These are phyloP conservation scores for Xylophagus ater DNA, from an alignment of 2,888 invertebrate species.

Conservation along the genomic window DNA sequence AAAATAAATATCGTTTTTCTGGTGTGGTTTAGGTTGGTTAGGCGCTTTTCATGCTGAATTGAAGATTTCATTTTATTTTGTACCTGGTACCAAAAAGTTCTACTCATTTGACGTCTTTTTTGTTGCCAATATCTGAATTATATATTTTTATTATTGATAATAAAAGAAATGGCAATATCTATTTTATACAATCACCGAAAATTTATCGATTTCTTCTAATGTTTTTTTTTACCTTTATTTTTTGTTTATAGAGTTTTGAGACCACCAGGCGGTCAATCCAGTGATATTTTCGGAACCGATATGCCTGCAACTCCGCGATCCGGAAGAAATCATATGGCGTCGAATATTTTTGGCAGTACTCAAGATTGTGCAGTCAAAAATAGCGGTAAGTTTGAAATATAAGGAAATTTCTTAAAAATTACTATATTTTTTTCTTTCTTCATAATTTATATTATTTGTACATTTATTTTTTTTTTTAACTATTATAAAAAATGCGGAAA, in stretches of 20 bases:
- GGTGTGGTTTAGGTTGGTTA: too few species aligned
- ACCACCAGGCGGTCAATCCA: constrained; percentile 52
- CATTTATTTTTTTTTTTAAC: constrained; percentile 12
- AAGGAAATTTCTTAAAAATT: constrained; percentile 12
- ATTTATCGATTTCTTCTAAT: not conserved
- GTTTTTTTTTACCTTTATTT: constrained; percentile 15
- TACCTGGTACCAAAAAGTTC: not conserved
- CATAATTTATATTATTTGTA: not conserved
- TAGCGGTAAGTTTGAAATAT: constrained; percentile 28
- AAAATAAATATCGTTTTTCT: too few species aligned
- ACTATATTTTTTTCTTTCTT: constrained; percentile 15
- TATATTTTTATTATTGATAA: constrained; percentile 7
- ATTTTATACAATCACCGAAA: too few species aligned
- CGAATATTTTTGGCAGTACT: constrained; percentile 38
- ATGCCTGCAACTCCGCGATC: constrained; percentile 33
- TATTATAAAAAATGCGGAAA: constrained; percentile 6
- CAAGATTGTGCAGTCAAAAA: constrained; percentile 32
- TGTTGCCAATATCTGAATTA: constrained; percentile 2
- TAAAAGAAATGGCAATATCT: too few species aligned
- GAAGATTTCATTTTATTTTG: constrained; percentile 1
- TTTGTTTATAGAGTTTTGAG: constrained; percentile 46
- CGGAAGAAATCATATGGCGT: constrained; percentile 38
- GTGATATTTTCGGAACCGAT: constrained; percentile 44
- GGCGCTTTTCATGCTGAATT: too few species aligned
- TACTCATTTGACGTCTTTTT: too few species aligned